Percentiles rank a stretch among this genome's conserved stretches.
Conservation (phyloP, 2,888 invertebrate species). For the Phyllotreta striolata region DNA sequence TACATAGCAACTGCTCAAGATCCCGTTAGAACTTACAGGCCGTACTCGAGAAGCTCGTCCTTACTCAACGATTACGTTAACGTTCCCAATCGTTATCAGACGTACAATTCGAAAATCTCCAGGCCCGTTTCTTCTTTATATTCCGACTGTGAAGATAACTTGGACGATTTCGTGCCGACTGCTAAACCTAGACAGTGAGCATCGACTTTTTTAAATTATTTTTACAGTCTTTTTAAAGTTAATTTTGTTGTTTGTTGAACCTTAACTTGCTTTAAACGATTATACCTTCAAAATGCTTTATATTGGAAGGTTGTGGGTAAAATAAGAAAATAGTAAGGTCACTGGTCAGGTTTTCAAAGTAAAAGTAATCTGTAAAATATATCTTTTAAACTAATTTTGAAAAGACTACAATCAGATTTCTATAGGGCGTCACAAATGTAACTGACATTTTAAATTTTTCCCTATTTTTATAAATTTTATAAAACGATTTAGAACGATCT, state of each 20-base stretch:
- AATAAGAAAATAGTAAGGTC: too few species aligned
- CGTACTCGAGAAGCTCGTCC: slow-evolving; percentile 54
- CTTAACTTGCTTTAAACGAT: background rate
- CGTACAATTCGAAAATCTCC: slow-evolving; percentile 56
- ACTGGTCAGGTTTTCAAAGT: too few species aligned
- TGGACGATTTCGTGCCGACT: slow-evolving; percentile 56
- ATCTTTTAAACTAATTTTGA: too few species aligned
- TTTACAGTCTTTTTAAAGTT: too few species aligned
- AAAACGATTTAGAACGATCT: too few species aligned
- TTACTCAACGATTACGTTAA: slow-evolving; percentile 57
- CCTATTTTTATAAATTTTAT: too few species aligned
- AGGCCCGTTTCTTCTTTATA: slow-evolving; percentile 53
- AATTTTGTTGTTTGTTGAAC: background rate
- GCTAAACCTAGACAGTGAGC: slow-evolving; percentile 59
- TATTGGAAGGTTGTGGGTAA: too few species aligned
- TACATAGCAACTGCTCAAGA: slow-evolving; percentile 48
- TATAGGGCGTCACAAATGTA: too few species aligned
- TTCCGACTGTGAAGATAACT: slow-evolving; percentile 55
- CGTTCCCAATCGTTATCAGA: slow-evolving; percentile 58
- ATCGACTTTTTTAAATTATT: background rate
- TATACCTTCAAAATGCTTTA: too few species aligned
- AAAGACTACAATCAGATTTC: background rate
- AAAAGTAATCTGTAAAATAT: too few species aligned
- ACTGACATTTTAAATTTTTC: too few species aligned
- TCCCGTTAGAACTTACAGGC: slow-evolving; percentile 48